Evolutionary conservation across 2,797 vertebrate genomes (phyloP), one percentile per base, ranked within the genome.

Genomic region (Diplodus puntazzo): DNA sequence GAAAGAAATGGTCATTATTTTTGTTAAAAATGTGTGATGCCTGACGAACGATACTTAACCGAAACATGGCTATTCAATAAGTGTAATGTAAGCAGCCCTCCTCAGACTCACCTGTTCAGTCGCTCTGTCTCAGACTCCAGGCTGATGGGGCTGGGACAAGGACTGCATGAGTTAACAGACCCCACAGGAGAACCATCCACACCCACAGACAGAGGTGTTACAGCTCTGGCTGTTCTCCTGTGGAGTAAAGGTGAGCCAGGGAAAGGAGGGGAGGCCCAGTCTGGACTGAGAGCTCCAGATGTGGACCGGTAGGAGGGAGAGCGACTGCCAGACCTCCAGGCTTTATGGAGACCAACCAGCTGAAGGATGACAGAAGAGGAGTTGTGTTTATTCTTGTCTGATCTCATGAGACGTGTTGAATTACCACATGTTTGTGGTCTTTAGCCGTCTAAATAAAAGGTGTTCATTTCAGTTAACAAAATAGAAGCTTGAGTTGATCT

Each of bases 91-190:
- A 17, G 60, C 27, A 12, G 5, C 30, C 48, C n/a, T 50, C 30
- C 20, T 65, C 25, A 17, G 21, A 39, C 88, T 92, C 81, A 97
- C 98, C 96, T 94, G 78, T 87, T 94, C 20, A 98, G 94, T 55
- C 93, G 90, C 6, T 96, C 95, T 0, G 88, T 88, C 84, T 95
- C 96, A 0, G 86, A 81, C 78, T 96, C 96, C 50, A 92, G 77
- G 68, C 90, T 69, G 61, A 50, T 74, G 50, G 88, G 88, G 39
- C 87, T 76, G 5, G 77, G 71, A 69, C 86, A 86, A 20, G 80
- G 85, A 70, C 89, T 88, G 61, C 61, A 75, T 17, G 73, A 86
- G 73, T 14, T 75, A 43, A 73, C 84, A 55, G 89, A 88, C 43
- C 74, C 88, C 46, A 84, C 87, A 7, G 87, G 91, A 25, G 80